Evolutionary conservation across 2,888 invertebrate genomes (phyloP).

Genomic region (Antheraea yamamai): DNA sequence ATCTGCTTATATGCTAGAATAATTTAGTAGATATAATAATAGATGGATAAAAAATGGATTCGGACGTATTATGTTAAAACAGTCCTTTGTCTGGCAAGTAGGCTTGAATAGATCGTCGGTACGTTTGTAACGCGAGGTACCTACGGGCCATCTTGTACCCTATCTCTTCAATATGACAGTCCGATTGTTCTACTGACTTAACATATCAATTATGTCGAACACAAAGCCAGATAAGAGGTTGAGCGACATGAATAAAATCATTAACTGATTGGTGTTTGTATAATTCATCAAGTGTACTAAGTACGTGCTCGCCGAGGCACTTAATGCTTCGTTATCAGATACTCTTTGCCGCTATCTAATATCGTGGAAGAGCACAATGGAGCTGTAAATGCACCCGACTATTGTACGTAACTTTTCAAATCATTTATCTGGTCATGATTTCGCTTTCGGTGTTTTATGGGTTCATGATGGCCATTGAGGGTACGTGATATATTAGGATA

Average conservation of each 20-base stretch:
- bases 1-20: constrained; percentile 56
- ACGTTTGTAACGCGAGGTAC: constrained; percentile 31
- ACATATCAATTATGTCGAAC: constrained; percentile 81
- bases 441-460: constrained; percentile 33
- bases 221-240: constrained; percentile 73
- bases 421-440: constrained; percentile 54
- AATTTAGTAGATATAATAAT: constrained; percentile 50
- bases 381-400: constrained; percentile 65
- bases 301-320: constrained; percentile 63
- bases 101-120: constrained; percentile 42
- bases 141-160: constrained; percentile 33
- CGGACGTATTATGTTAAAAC: constrained; percentile 70
- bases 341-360: constrained; percentile 52
- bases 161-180: constrained; percentile 61
- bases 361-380: constrained; percentile 61
- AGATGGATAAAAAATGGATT: constrained; percentile 57
- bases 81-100: constrained; percentile 61
- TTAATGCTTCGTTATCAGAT: constrained; percentile 73
- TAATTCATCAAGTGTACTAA: constrained; percentile 74
- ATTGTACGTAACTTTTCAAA: constrained; percentile 57
- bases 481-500: constrained; percentile 17
- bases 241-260: constrained; percentile 81
- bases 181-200: constrained; percentile 78
- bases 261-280: constrained; percentile 81
- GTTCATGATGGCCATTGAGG: background rate